Evolutionary conservation across 1,140 invertebrate species (phyloP).

Genomic region (Coboldia fuscipes): DNA sequence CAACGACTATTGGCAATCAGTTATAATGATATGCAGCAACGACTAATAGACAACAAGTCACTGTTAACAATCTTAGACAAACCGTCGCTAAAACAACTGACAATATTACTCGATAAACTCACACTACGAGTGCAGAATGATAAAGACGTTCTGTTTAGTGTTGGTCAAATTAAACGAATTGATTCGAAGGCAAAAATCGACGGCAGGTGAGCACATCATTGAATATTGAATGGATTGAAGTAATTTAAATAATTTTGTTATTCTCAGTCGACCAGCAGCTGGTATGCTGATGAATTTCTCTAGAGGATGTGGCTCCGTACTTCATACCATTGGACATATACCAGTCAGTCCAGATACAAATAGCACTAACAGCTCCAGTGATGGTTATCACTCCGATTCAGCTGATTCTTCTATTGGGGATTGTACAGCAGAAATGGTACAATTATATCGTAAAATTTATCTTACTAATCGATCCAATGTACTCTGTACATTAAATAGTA

Average conservation of each 20-base stretch:
- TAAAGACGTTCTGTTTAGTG: conserved; percentile 41
- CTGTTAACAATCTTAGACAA: conserved; percentile 68
- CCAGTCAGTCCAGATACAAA: conserved; percentile 9
- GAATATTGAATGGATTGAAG: conserved; percentile 6
- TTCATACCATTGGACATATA: conserved; percentile 44
- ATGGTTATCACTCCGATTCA: conserved; percentile 66
- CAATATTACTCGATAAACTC: conserved; percentile 29
- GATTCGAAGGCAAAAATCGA: conserved; percentile 28
- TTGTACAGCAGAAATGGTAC: conserved; percentile 40
- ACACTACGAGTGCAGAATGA: conserved; percentile 41
- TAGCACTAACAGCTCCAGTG: conserved; percentile 29
- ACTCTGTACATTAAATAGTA: conserved; percentile 56
- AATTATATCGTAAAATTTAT: conserved; percentile 66
- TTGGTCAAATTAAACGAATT: conserved; percentile 34
- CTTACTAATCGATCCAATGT: conserved; percentile 63
- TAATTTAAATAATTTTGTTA: background rate
- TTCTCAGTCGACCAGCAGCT: conserved; percentile 36
- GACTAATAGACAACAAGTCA: conserved; percentile 81
- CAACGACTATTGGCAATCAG: conserved; percentile 67
- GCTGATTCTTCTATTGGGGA: conserved; percentile 22
- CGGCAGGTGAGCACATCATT: no score
- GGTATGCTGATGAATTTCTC: conserved; percentile 66
- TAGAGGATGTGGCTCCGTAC: conserved; percentile 53
- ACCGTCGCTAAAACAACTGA: conserved; percentile 30
- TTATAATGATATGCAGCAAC: conserved; percentile 59